phyloP scores from a whole-genome alignment of 1,140 invertebrate species.

The Leucophenga varia region DNA sequence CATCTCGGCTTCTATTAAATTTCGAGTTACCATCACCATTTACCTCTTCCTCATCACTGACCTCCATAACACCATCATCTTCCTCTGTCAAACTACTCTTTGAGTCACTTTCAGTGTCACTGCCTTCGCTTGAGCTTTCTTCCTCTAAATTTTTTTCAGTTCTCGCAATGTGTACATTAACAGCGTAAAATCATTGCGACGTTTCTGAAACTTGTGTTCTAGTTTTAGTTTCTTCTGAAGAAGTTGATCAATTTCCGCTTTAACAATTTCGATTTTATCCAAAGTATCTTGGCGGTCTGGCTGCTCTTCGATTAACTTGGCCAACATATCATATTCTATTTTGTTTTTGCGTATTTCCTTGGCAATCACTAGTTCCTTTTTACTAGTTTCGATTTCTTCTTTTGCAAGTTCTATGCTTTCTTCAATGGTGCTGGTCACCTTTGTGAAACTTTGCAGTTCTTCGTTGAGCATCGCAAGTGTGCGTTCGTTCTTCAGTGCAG shows the following conservation, averaged over 20 bases:
- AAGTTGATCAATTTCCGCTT: slow-evolving; percentile 70
- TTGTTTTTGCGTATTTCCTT: slow-evolving; percentile 85
- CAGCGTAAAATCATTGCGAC: slow-evolving; percentile 86
- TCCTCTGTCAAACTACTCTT: slow-evolving; percentile 19
- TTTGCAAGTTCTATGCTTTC: slow-evolving; percentile 74
- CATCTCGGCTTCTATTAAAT: slow-evolving; percentile 22
- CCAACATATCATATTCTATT: slow-evolving; percentile 90
- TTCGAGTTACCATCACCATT: slow-evolving; percentile 23
- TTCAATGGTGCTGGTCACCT: slow-evolving; percentile 75
- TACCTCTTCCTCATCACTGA: slow-evolving; percentile 43
- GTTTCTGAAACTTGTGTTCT: slow-evolving; percentile 75
- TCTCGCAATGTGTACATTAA: slow-evolving; percentile 80
- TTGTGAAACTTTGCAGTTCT: slow-evolving; percentile 83
- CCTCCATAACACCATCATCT: slow-evolving; percentile 44
- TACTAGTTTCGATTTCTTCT: slow-evolving; percentile 72
- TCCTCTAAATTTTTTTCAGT: slow-evolving; percentile 73
- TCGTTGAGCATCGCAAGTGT: slow-evolving; percentile 79
- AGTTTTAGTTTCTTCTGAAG: slow-evolving; percentile 70
- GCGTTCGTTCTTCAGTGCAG: slow-evolving; percentile 79
- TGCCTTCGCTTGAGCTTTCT: slow-evolving; percentile 54
- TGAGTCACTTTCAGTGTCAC: slow-evolving; percentile 20
- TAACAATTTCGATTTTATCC: slow-evolving; percentile 70
- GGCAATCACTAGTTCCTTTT: slow-evolving; percentile 73
- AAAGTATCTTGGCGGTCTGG: slow-evolving; percentile 85
- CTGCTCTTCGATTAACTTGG: slow-evolving; percentile 85